Conservation (phyloP, 2,797 vertebrate species). For the Sylvia borin region DNA sequence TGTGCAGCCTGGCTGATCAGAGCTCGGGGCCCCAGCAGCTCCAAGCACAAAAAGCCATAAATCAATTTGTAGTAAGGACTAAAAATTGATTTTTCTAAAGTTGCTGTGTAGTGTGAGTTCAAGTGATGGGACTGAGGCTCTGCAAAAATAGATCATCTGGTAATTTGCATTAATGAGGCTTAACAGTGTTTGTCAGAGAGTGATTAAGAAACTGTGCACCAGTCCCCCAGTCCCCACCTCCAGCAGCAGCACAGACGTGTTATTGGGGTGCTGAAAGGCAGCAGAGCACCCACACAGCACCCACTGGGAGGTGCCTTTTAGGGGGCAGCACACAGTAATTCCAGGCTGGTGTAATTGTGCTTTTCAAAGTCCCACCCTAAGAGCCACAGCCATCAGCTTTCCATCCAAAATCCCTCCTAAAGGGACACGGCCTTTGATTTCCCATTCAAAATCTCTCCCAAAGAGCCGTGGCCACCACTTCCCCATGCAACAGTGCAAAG, state of each 20-base stretch:
- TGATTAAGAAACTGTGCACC: slow-evolving; percentile 52
- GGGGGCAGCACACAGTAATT: rapidly evolving
- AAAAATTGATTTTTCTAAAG: neutral
- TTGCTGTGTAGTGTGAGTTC: neutral
- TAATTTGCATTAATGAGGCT: slow-evolving; percentile 75
- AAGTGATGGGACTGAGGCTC: neutral
- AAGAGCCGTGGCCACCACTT: neutral
- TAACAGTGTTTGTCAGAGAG: slow-evolving; percentile 59
- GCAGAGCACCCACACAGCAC: neutral
- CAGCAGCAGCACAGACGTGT: neutral
- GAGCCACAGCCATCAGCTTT: neutral
- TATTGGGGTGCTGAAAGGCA: neutral
- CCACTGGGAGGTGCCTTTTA: neutral
- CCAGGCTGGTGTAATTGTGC: rapidly evolving
- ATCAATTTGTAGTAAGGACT: slow-evolving; percentile 5
- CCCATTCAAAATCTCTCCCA: neutral
- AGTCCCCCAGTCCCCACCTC: slow-evolving; percentile 26
- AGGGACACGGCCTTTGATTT: neutral
- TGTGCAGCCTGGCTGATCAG: neutral
- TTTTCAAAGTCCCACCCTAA: neutral
- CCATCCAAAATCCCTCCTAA: neutral
- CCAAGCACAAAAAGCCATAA: neutral
- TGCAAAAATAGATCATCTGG: slow-evolving; percentile 52
- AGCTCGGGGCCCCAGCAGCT: neutral
- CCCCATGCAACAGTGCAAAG: neutral